A percentile compares a stretch with the other conserved stretches of the same genome.
These are phyloP conservation scores for Laterallus jamaicensis DNA, from an alignment of 2,113 vertebrate species.

Conservation along the genomic window DNA sequence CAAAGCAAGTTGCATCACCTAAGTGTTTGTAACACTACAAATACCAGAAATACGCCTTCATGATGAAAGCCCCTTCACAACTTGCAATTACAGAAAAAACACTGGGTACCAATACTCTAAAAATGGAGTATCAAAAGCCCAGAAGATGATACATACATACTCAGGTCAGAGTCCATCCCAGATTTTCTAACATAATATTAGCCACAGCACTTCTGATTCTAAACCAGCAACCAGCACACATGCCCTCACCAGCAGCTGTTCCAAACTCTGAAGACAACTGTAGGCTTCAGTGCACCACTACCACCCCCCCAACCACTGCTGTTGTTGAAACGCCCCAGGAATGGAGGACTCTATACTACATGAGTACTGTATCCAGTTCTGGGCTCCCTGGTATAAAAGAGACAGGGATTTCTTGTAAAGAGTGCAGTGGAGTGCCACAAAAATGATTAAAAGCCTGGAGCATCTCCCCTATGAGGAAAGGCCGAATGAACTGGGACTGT, in stretches of 20 bases:
- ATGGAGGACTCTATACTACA: neutral
- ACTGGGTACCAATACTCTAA: neutral
- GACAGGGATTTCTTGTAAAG: no score
- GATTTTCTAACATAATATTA: neutral
- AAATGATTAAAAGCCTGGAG: no score
- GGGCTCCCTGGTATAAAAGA: no score
- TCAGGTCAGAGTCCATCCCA: neutral
- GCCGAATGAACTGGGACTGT: no score
- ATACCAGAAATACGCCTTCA: neutral
- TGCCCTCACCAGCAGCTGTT: neutral
- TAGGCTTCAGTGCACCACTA: neutral
- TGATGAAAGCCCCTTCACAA: neutral
- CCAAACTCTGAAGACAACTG: neutral
- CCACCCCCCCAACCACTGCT: rapidly evolving
- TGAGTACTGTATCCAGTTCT: no score
- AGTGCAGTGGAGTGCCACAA: no score
- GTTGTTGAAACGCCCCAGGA: neutral
- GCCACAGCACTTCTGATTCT: neutral
- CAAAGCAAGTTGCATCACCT: neutral
- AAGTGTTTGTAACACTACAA: neutral
- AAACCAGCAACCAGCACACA: neutral
- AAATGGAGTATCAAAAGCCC: neutral
- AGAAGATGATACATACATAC: neutral
- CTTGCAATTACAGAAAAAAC: neutral
- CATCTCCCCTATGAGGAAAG: no score